Base-by-base conservation (phyloP, 2,888 invertebrate species). In the Rhagonycha fulva region DNA sequence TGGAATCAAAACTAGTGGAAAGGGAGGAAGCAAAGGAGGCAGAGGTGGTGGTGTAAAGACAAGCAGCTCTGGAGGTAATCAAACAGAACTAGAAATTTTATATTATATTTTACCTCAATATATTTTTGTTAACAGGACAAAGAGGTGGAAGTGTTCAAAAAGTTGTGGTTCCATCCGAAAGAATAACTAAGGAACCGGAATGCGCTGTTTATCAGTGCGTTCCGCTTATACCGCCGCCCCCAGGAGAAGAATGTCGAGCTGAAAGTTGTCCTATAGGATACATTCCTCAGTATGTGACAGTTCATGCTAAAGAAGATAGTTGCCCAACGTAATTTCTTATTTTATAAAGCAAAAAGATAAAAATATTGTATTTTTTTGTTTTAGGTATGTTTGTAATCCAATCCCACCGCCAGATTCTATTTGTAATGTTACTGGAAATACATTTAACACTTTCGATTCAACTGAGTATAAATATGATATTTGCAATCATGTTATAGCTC, bases 371-470 rank as follows among this genome's bases (percentile, higher is more conserved):
- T 23, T 24, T 71, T 2, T 30, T 68, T 14, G 1, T 19, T 84
- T 76, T 82, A 91, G 91, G 78, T 94, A 93, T 85, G 89, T 89
- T 0, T 94, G 94, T 83, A 90, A 91, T 66, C 92, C 92, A 2
- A 91, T 91, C 0, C 90, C 91, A 0, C 90, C 91, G 60, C 90
- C 91, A 0, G 93, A 93, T 75, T 91, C 90, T 32, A 90, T 91
- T 12, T 95, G 94, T 84, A 92, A 92, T 82, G 88, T 95, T n/a
- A 93, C 93, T 0, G 94, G 94, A 0, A 91, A 93, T 72, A 93
- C 93, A 0, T 93, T 96, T 84, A 92, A 90, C 80, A 96, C 96
- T 0, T 96, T 96, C 83, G 96, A 96, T 85, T 92, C 92, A 14
- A 89, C 91, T 0, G 93, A 94, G 83, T 95, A 93, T 85, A 94